Conservation (phyloP, 2,888 invertebrate species). For the Chloromyia formosa region DNA sequence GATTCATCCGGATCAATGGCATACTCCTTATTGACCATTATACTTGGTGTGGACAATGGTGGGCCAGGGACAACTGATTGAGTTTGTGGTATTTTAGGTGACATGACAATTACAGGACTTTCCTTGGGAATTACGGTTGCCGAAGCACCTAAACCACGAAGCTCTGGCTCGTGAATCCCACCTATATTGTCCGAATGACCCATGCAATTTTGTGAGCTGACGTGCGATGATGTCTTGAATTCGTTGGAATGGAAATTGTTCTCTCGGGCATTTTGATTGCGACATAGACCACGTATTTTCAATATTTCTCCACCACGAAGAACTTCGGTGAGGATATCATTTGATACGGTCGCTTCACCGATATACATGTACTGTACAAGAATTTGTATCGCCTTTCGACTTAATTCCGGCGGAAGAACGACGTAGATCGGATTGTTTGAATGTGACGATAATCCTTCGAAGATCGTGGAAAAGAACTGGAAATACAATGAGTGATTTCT, state of each 20-base stretch:
- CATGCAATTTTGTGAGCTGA: conserved; percentile 1
- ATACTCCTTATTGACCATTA: conserved; percentile 62
- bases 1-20: conserved; percentile 61
- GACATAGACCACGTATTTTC: conserved; percentile 82
- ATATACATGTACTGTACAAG: conserved; percentile 88
- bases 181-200: background rate
- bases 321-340: conserved; percentile 83
- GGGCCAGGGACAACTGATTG: conserved; percentile 45
- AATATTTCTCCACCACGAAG: conserved; percentile 83
- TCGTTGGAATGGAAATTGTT: background rate
- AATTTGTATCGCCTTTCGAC: conserved; percentile 80
- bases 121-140: conserved; percentile 59
- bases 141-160: conserved; percentile 38
- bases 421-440: conserved; percentile 70
- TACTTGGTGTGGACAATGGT: conserved; percentile 33
- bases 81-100: conserved; percentile 54
- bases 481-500: background rate
- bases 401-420: conserved; percentile 83
- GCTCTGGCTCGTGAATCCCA: conserved; percentile 57
- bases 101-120: conserved; percentile 62
- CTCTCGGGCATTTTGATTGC: conserved; percentile 55
- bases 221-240: background rate
- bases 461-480: conserved; percentile 63
- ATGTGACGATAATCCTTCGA: conserved; percentile 59
- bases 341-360: conserved; percentile 80